Percentiles rank a stretch among this genome's conserved stretches.
Evolutionary conservation across 2,797 vertebrate species (phyloP).

Genomic region (Myiotriccus ornatus): DNA sequence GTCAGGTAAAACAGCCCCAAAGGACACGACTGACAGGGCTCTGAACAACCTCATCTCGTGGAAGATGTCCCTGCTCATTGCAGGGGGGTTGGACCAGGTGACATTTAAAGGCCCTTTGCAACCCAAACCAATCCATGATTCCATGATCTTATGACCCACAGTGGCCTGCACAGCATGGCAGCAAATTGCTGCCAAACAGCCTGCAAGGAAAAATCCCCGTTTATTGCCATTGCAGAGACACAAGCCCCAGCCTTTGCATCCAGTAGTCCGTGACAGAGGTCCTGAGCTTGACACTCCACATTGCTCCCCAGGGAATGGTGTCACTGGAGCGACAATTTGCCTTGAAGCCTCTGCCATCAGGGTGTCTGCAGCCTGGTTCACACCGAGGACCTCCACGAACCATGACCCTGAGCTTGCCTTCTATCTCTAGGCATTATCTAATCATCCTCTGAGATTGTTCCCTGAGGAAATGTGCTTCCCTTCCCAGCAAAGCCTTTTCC

Average conservation of each 20-base stretch:
- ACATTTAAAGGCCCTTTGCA: neutral
- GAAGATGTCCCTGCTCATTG: neutral
- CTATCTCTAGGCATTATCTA: neutral
- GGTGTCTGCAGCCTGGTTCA: neutral
- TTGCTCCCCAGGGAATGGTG: neutral
- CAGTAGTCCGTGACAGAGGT: neutral
- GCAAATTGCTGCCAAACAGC: neutral
- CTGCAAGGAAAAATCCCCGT: neutral
- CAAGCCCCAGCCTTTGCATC: neutral
- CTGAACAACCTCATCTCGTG: neutral
- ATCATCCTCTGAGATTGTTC: neutral
- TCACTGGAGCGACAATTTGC: neutral
- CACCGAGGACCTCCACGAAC: neutral
- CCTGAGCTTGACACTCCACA: neutral
- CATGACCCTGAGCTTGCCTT: neutral
- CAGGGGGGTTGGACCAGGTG: neutral
- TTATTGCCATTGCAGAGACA: neutral
- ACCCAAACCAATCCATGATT: neutral
- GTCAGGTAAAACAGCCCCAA: neutral
- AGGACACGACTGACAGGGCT: neutral
- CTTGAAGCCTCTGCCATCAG: neutral
- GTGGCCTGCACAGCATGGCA: neutral
- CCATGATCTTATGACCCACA: neutral
- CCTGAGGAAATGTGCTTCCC: neutral
- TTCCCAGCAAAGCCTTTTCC: neutral